Evolutionary conservation across 35 echinoderm and acorn worm genomes (phyloP).

Genomic region (Ptychodera flava): DNA sequence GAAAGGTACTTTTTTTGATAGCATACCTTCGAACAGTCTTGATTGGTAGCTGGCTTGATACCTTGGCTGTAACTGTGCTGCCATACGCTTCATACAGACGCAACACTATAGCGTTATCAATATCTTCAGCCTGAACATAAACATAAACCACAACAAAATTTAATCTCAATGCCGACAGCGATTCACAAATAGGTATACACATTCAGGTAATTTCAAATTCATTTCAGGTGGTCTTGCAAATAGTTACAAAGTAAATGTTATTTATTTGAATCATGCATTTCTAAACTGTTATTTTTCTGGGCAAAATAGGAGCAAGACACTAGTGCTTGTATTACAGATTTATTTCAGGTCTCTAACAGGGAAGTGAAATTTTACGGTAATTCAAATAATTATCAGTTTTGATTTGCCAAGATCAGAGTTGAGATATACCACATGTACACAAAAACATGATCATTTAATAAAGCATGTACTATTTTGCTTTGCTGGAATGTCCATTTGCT

Average conservation of each 20-base stretch:
- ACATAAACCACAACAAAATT: not conserved
- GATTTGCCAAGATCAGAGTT: too few relatives aligned
- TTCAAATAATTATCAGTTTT: too few relatives aligned
- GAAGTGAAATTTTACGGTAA: too few relatives aligned
- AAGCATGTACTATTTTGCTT: too few relatives aligned
- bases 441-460: too few relatives aligned
- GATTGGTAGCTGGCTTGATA: slow-evolving; percentile 31
- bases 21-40: slow-evolving; percentile 36
- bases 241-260: too few relatives aligned
- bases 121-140: slow-evolving; percentile 51
- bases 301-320: not conserved
- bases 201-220: not conserved
- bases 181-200: not conserved
- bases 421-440: too few relatives aligned
- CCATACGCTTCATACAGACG: slow-evolving; percentile 79
- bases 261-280: not conserved
- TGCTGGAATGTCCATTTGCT: too few relatives aligned
- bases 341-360: too few relatives aligned
- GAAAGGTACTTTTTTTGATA: too few relatives aligned
- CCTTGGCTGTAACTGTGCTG: slow-evolving; percentile 34
- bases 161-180: not conserved
- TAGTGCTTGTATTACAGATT: not conserved
- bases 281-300: not conserved
- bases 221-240: too few relatives aligned
- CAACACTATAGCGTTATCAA: slow-evolving; percentile 33